Evolutionary conservation across 2,797 vertebrate species (phyloP).

Genomic region (Amazonetta brasiliensis): DNA sequence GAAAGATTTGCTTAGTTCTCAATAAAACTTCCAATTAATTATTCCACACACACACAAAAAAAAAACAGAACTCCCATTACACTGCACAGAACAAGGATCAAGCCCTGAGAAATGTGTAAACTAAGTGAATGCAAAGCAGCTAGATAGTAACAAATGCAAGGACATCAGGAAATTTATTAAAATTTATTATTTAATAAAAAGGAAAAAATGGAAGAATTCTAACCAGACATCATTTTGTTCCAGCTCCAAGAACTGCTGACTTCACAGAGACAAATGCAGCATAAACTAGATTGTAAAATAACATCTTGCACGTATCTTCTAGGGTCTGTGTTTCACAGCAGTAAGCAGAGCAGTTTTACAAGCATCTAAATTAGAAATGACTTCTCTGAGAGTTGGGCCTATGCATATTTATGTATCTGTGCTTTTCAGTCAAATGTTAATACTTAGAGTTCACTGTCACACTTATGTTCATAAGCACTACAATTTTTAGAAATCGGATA

Average conservation of each 20-base stretch:
- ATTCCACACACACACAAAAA: not conserved
- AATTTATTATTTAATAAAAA: not conserved
- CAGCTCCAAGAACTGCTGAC: not conserved
- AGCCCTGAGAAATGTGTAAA: not conserved
- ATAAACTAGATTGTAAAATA: not conserved
- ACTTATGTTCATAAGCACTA: not conserved
- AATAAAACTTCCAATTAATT: not conserved
- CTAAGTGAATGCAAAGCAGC: not conserved
- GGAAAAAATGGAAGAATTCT: not conserved
- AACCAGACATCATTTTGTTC: not conserved
- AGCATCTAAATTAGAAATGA: not conserved
- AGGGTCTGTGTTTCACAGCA: not conserved
- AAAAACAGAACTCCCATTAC: accelerated
- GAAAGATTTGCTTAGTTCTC: not conserved
- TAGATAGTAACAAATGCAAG: not conserved
- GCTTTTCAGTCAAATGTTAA: not conserved
- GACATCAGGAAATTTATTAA: not conserved
- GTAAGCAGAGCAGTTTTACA: not conserved
- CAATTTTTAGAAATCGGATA: not conserved
- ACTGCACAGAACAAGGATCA: not conserved
- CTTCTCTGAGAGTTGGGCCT: not conserved
- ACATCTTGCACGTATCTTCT: not conserved
- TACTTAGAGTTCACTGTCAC: not conserved
- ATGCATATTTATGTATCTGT: not conserved
- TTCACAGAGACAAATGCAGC: not conserved